Evolutionary conservation across 2,888 invertebrate species (phyloP).

Genomic region (Acanthosoma haemorrhoidale): DNA sequence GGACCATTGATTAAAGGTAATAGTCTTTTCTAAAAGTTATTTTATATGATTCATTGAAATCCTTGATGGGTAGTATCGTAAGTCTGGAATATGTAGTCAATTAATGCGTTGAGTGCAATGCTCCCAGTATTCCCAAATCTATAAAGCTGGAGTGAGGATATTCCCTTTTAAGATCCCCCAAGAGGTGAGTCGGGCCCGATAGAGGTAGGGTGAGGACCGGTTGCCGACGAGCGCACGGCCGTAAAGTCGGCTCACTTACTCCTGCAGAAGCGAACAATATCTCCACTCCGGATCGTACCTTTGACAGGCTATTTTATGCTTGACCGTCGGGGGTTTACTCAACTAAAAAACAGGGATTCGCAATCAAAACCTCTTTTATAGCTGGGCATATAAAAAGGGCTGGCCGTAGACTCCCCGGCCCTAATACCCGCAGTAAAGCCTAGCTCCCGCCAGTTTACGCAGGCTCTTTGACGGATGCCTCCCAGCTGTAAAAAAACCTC

Average conservation of each 20-base stretch:
- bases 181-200: background rate
- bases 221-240: too few species aligned
- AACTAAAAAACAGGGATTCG: conserved; percentile 17
- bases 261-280: background rate
- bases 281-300: background rate
- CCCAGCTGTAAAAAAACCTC: background rate
- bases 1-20: too few species aligned
- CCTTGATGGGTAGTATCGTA: too few species aligned
- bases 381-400: background rate
- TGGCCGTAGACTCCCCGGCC: background rate
- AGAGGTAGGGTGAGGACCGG: too few species aligned
- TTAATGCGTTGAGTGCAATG: too few species aligned
- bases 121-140: too few species aligned
- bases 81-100: too few species aligned
- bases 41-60: too few species aligned
- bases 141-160: too few species aligned
- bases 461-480: background rate
- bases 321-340: background rate
- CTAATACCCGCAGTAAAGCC: background rate
- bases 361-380: conserved; percentile 22
- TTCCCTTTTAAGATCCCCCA: too few species aligned
- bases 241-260: background rate
- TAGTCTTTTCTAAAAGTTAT: too few species aligned
- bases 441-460: background rate
- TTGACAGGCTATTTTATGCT: background rate